phyloP scores from a whole-genome alignment of 2,888 invertebrate genomes.

The Caenorhabditis zanzibari region DNA sequence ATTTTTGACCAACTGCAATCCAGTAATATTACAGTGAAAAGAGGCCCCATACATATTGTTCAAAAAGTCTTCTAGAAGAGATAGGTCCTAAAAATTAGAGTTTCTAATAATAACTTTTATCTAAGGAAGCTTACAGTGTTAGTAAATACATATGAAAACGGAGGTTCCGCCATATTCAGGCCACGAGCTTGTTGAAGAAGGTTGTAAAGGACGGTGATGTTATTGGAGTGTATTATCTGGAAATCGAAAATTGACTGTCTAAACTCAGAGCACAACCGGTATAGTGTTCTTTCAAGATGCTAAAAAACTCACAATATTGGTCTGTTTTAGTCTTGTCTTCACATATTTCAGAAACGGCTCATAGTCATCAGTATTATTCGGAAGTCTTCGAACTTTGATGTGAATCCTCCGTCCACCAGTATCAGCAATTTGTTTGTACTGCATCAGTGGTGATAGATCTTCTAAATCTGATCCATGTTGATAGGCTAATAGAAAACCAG shows the following conservation, averaged over 20 bases:
- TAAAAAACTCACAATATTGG: slow-evolving; percentile 78
- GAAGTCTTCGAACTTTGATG: slow-evolving; percentile 72
- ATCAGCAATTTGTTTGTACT: slow-evolving; percentile 65
- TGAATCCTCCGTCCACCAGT: slow-evolving; percentile 59
- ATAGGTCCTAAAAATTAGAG: slow-evolving; percentile 76
- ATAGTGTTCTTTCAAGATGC: no score
- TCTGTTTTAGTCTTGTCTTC: slow-evolving; percentile 77
- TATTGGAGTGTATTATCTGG: slow-evolving; percentile 81
- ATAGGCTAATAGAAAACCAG: slow-evolving; percentile 73
- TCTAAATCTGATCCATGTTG: slow-evolving; percentile 72
- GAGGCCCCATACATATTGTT: slow-evolving; percentile 76
- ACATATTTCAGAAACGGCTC: slow-evolving; percentile 80
- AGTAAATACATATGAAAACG: slow-evolving; percentile 81
- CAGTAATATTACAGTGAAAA: slow-evolving; percentile 81
- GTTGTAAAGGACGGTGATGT: slow-evolving; percentile 79
- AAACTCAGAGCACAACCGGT: no score
- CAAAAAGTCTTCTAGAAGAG: slow-evolving; percentile 80
- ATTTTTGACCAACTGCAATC: slow-evolving; percentile 80
- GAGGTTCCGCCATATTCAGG: slow-evolving; percentile 81
- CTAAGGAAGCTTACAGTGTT: slow-evolving; percentile 73
- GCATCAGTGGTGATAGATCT: slow-evolving; percentile 71
- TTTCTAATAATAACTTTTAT: background rate
- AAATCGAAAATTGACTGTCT: background rate
- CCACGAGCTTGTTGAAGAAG: slow-evolving; percentile 77
- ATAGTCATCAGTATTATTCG: slow-evolving; percentile 75